Evolutionary conservation across 2,888 invertebrate species (phyloP).

Genomic region (Amblyjoppa fuscipennis): DNA sequence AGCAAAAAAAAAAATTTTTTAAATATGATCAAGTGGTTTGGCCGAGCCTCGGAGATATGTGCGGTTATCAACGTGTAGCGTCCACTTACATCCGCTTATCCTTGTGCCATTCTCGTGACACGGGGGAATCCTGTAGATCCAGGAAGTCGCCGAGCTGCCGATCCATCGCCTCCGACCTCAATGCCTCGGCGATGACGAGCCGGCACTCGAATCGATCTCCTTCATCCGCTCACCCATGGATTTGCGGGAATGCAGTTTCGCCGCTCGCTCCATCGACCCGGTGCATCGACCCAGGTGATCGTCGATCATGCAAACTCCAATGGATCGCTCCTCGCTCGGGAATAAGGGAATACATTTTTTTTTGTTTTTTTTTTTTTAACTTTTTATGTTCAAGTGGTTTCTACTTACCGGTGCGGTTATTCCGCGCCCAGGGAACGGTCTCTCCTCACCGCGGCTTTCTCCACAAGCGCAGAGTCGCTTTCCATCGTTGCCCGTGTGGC

Average conservation of each 20-base stretch:
- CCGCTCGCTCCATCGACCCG: too few species aligned
- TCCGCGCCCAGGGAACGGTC: slow-evolving; percentile 52
- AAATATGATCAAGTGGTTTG: too few species aligned
- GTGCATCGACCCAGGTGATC: neutral
- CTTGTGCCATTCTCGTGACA: neutral
- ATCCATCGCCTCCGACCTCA: slow-evolving; percentile 5
- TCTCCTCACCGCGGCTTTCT: slow-evolving; percentile 67
- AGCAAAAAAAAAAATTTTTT: too few species aligned
- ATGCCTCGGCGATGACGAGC: slow-evolving; percentile 17
- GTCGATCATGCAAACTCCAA: too few species aligned
- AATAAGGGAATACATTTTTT: too few species aligned
- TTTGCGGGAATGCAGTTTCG: neutral
- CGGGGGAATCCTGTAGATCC: neutral
- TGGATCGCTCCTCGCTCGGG: too few species aligned
- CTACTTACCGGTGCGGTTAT: slow-evolving; percentile 46
- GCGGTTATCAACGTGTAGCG: too few species aligned
- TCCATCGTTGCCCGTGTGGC: slow-evolving; percentile 66
- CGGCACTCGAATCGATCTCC: neutral
- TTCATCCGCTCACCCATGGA: neutral
- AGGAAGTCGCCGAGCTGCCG: neutral
- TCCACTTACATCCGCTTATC: neutral
- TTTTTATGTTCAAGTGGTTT: slow-evolving; percentile 29
- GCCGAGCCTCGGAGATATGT: too few species aligned
- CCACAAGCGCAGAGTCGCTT: slow-evolving; percentile 65
- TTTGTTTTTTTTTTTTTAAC: too few species aligned